Conservation (phyloP, 2,888 invertebrate genomes). For the Thyatira batis region DNA sequence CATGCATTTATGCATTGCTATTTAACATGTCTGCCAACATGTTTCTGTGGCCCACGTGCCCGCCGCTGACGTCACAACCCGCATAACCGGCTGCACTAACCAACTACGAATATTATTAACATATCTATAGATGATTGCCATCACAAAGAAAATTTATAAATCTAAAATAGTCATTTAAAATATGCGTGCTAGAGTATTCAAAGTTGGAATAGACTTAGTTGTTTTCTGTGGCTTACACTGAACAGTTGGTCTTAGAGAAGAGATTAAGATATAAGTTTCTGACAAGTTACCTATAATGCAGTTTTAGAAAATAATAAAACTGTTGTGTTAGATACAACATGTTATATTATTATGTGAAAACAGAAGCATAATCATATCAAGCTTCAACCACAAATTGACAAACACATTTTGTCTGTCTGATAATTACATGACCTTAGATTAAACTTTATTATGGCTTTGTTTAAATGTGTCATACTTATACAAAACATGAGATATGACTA, state of each 20-base stretch:
- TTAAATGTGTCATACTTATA: neutral
- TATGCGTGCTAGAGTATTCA: too few relatives aligned
- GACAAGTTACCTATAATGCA: too few relatives aligned
- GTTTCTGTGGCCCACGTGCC: neutral
- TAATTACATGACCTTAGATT: neutral
- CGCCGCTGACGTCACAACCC: neutral
- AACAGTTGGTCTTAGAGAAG: too few relatives aligned
- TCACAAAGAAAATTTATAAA: neutral
- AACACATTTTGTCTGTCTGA: neutral
- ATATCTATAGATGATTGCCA: neutral
- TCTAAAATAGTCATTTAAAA: too few relatives aligned
- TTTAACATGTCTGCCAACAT: neutral
- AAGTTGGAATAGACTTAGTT: too few relatives aligned
- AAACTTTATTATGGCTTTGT: neutral
- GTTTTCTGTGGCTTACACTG: too few relatives aligned
- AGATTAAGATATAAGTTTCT: too few relatives aligned
- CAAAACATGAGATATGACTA: neutral
- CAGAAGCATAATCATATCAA: too few relatives aligned
- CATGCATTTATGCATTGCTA: neutral
- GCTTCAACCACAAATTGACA: too few relatives aligned
- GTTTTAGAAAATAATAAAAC: too few relatives aligned
- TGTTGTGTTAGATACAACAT: too few relatives aligned
- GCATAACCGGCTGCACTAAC: neutral
- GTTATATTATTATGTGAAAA: too few relatives aligned
- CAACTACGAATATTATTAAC: neutral